Evolutionary conservation across 2,797 vertebrate genomes (phyloP).

Genomic region (Poeciliopsis presidionis): DNA sequence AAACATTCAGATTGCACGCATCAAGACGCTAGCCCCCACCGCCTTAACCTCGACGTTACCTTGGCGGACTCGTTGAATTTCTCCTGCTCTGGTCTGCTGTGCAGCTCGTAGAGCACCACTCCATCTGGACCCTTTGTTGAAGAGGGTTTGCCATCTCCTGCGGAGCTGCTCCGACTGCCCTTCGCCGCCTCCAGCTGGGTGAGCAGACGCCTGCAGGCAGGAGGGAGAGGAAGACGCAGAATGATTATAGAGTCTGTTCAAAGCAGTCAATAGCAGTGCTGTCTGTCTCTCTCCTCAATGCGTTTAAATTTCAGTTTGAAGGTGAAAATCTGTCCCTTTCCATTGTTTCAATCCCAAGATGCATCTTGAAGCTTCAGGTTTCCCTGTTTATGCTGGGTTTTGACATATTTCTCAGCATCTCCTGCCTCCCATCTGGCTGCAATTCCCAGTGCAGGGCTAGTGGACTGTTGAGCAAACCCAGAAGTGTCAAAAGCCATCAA

Average conservation of each 20-base stretch:
- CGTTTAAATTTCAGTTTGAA: constrained; percentile 22
- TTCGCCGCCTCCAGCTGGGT: constrained; percentile 90
- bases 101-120: constrained; percentile 91
- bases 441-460: constrained; percentile 4
- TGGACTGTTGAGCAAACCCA: neutral
- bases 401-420: constrained; percentile 20
- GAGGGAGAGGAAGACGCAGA: constrained; percentile 33
- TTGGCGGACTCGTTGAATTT: constrained; percentile 92
- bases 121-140: constrained; percentile 74
- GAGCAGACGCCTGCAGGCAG: constrained; percentile 85
- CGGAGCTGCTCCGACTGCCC: constrained; percentile 69
- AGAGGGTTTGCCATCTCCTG: constrained; percentile 68
- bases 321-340: constrained; percentile 5
- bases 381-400: neutral
- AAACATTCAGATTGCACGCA: constrained; percentile 15
- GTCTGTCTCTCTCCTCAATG: neutral
- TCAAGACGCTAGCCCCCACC: constrained; percentile 22
- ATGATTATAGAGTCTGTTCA: constrained; percentile 36
- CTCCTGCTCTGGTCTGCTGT: constrained; percentile 93
- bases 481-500: neutral
- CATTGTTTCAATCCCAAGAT: neutral
- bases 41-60: constrained; percentile 72
- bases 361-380: neutral
- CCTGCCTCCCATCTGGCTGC: neutral
- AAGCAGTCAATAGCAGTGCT: constrained; percentile 25